Base-by-base conservation (phyloP, 2,797 vertebrate genomes). In the Pangasius sanitwongsei region DNA sequence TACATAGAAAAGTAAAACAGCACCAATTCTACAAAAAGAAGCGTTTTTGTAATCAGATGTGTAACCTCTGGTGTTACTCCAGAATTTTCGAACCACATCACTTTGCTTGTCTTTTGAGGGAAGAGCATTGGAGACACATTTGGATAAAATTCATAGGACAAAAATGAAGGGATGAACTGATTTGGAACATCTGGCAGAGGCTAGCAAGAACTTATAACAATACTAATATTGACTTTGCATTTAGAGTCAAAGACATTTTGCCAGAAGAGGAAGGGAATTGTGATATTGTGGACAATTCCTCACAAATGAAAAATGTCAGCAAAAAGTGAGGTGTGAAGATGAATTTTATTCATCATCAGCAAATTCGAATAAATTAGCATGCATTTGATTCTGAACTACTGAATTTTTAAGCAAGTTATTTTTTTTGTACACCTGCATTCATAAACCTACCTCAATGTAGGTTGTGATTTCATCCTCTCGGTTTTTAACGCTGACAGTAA, bases 401-500 rank as follows among this genome's bases (percentile, higher is more conserved):
- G 13, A 1, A 28, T 75, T 44, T 74, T 44, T 72, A 25, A 4
- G 0, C 1, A 18, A 72, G 2, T 83, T 48, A 8, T 12, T 37
- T 18, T 11, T 16, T 37, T 55, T 65, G 13, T 16, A 53, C 12
- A 72, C 23, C 20, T 74, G 72, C 9, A 70, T 11, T 4, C 4
- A 20, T 18, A 53, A 4, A 31, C 94, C 93, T 92, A 97, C 97
- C 95, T 97, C 96, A 0, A 94, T 95, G 89, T 97, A 97, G 48
- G 61, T 93, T 50, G 96, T 96, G 82, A 96, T 96, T 83, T 96
- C 96, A 50, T 88, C 5, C 0, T 88, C 92, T 85, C 90, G 92
- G 88, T 96, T 95, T 16, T 97, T 96, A 53, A 92, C 95, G 91
- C 94, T 96, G 53, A 94, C 93, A 0, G 96, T 97, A 96, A 97